Conservation (phyloP, 2,888 invertebrate genomes). For the Calameuta pallipes region DNA sequence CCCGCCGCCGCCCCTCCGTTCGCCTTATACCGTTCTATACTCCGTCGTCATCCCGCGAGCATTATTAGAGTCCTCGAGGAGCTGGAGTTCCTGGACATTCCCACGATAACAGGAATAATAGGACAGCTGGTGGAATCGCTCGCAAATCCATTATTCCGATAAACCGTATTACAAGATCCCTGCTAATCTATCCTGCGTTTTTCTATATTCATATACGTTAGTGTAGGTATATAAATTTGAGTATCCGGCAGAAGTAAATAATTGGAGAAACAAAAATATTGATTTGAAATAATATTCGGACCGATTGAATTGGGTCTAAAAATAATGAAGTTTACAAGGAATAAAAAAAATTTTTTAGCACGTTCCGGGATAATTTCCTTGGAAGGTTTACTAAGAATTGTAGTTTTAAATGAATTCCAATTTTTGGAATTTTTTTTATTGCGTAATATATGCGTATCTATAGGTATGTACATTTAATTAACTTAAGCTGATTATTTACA, state of each 20-base stretch:
- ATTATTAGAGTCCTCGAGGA: background rate
- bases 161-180: background rate
- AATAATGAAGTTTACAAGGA: too few species aligned
- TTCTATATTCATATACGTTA: background rate
- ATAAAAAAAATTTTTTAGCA: too few species aligned
- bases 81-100: background rate
- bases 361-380: too few species aligned
- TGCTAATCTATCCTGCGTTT: background rate
- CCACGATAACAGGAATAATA: background rate
- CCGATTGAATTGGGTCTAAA: too few species aligned
- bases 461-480: too few species aligned
- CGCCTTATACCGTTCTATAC: background rate
- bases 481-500: too few species aligned
- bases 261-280: background rate
- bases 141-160: background rate
- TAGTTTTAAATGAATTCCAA: too few species aligned
- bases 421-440: too few species aligned
- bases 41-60: background rate
- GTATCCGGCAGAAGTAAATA: background rate
- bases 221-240: background rate
- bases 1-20: background rate
- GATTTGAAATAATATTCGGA: background rate
- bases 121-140: background rate
- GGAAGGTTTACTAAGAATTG: too few species aligned
- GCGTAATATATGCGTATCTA: too few species aligned